Percentiles rank a stretch among this genome's conserved stretches.
Evolutionary conservation across 2,113 vertebrate genomes (phyloP).

Genomic region (Sterna hirundo): DNA sequence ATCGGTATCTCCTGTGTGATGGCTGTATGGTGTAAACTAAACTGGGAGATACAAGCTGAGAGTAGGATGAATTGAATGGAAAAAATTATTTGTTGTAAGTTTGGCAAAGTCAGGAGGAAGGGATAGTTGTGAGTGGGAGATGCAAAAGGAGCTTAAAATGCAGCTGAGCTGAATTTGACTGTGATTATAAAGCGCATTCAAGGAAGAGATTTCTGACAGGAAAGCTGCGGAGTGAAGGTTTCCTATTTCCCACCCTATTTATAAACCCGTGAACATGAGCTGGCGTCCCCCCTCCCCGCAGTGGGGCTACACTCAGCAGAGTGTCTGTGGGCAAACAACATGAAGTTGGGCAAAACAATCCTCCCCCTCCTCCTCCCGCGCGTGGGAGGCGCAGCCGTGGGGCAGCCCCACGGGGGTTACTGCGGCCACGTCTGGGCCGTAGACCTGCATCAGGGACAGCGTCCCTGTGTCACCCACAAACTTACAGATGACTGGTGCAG

Average conservation of each 20-base stretch:
- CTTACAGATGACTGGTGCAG: not conserved
- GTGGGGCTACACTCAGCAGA: not conserved
- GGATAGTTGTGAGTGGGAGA: not conserved
- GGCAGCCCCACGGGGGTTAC: not conserved
- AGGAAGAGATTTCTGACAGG: not conserved
- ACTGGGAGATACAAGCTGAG: not conserved
- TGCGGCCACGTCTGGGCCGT: accelerated
- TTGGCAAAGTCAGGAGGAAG: not conserved
- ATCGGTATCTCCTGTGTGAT: accelerated
- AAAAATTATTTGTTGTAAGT: not conserved
- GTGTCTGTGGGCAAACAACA: not conserved
- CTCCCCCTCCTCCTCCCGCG: not conserved
- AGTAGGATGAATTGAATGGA: not conserved
- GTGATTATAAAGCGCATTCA: not conserved
- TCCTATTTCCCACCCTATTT: conserved; percentile 14
- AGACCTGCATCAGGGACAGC: accelerated
- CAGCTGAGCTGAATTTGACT: not conserved
- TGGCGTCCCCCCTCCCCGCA: not conserved
- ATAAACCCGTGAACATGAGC: not conserved
- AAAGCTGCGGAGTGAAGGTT: not conserved
- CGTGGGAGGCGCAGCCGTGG: accelerated
- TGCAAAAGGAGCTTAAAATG: not conserved
- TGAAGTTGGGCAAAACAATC: not conserved
- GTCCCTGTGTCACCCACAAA: not conserved
- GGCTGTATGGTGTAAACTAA: not conserved